Conservation (phyloP, 1,140 invertebrate species). For the Bombus cullumanus region DNA sequence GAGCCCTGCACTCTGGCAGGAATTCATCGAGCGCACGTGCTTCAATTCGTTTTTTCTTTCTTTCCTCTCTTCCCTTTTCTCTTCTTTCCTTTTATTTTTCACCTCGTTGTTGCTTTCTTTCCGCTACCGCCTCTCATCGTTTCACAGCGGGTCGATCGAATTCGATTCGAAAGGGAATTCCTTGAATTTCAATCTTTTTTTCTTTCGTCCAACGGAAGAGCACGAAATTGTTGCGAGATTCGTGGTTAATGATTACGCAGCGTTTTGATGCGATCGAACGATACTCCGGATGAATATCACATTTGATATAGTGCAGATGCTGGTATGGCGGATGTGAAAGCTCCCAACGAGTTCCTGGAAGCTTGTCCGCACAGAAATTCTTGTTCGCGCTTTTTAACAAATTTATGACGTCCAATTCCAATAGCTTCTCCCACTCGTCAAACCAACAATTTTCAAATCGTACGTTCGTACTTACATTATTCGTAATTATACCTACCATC, state of each 20-base stretch:
- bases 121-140: background rate
- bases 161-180: background rate
- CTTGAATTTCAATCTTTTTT: background rate
- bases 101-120: background rate
- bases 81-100: background rate
- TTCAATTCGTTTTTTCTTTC: background rate
- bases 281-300: background rate
- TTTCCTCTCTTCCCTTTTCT: background rate
- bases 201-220: no score
- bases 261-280: background rate
- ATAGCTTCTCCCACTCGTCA: no score
- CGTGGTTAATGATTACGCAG: background rate
- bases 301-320: background rate
- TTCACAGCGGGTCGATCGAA: background rate
- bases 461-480: no score
- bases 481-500: no score
- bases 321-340: background rate
- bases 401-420: no score
- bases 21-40: constrained; percentile 3
- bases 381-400: background rate
- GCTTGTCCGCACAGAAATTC: background rate
- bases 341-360: background rate
- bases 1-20: background rate
- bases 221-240: background rate
- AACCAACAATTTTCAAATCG: no score